Evolutionary conservation across 2,888 invertebrate genomes (phyloP).

Genomic region (Volucella zonaria): DNA sequence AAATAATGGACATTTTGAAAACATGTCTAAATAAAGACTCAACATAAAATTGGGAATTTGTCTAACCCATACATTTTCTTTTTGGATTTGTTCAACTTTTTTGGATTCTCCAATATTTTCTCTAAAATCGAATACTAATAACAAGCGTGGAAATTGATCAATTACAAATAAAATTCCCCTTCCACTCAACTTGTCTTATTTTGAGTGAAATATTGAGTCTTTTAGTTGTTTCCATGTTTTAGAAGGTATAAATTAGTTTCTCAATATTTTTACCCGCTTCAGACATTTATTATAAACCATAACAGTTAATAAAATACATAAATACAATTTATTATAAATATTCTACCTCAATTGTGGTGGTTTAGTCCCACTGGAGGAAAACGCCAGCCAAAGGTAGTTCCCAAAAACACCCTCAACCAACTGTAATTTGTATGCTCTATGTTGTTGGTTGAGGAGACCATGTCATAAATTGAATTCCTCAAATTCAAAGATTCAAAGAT

Average conservation of each 20-base stretch:
- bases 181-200: background rate
- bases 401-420: conserved; percentile 13
- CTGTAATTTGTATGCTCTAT: background rate
- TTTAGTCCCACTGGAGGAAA: background rate
- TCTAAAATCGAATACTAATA: no score
- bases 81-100: no score
- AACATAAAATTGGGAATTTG: no score
- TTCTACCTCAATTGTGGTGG: background rate
- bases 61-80: no score
- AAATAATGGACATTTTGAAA: no score
- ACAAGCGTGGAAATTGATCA: no score
- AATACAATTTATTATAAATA: conserved; percentile 7
- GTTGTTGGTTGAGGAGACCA: conserved; percentile 11
- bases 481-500: conserved; percentile 43
- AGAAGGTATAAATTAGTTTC: background rate
- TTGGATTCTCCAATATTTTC: no score
- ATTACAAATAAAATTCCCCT: background rate
- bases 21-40: no score
- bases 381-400: background rate
- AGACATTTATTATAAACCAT: background rate
- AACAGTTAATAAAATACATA: conserved; percentile 10
- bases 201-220: conserved; percentile 31
- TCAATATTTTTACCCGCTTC: background rate
- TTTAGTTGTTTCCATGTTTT: background rate
- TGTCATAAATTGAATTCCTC: conserved; percentile 17